Evolutionary conservation across 2,113 vertebrate species (phyloP).

Genomic region (Henicopernis longicauda): DNA sequence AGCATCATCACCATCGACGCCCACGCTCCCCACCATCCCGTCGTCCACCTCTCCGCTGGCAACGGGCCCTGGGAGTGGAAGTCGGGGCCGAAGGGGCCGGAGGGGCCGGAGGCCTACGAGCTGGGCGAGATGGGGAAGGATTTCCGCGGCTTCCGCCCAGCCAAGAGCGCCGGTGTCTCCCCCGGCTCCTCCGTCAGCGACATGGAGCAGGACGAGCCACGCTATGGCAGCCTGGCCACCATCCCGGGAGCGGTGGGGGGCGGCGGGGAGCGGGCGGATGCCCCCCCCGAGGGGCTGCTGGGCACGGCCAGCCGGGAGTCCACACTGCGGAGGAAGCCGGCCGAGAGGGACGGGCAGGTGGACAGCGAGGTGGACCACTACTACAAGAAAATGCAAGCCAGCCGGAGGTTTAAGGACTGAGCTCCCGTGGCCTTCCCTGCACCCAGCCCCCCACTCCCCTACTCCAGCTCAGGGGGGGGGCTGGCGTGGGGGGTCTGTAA

Average conservation of each 20-base stretch:
- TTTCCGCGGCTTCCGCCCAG: conserved; percentile 69
- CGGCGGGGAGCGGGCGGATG: background rate
- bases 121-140: conserved; percentile 77
- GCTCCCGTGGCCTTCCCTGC: background rate
- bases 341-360: conserved; percentile 56
- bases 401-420: conserved; percentile 81
- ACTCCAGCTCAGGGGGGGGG: background rate
- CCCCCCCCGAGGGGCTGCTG: background rate
- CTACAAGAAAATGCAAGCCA: conserved; percentile 82
- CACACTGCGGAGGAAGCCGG: conserved; percentile 81
- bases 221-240: conserved; percentile 68
- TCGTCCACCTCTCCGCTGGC: conserved; percentile 80
- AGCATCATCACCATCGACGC: conserved; percentile 88
- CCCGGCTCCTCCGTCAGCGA: conserved; percentile 74
- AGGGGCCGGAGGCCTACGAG: conserved; percentile 70
- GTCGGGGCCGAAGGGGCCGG: conserved; percentile 40
- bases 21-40: conserved; percentile 85
- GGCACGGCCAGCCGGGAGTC: conserved; percentile 74
- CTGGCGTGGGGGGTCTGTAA: background rate
- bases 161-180: conserved; percentile 68
- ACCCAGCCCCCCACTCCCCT: fast-evolving
- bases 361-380: conserved; percentile 79
- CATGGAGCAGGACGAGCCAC: conserved; percentile 73
- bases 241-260: conserved; percentile 65
- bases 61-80: conserved; percentile 87